Base-by-base conservation (phyloP, 2,797 vertebrate genomes). In the Cuniculus paca region DNA sequence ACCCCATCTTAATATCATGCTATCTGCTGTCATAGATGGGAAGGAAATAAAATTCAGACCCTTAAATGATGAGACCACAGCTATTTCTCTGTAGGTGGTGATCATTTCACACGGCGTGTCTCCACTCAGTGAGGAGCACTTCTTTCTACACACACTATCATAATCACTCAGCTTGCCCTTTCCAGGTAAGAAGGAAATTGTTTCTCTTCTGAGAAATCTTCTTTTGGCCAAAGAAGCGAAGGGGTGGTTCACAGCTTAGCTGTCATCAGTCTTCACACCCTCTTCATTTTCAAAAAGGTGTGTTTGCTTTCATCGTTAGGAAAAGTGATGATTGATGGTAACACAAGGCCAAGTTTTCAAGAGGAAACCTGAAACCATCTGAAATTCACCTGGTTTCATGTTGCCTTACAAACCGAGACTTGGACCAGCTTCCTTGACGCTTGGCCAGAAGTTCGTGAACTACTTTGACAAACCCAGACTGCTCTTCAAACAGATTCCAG, bases 391-490 rank as follows among this genome's bases (percentile, higher is more conserved):
- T 97, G 96, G 97, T 97, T 90, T 98, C 95, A 84, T 90, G 87
- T 97, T 97, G 96, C 97, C 91, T 95, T 96, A 77, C 95, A 95
- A 94, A 96, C 93, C 22, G 68, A 97, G 74, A 80, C 88, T 97
- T 97, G 97, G 97, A 96, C 96, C 75, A 81, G 84, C 63, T 90
- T 94, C 83, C 77, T 81, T 95, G 96, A 89, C 95, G 95, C 93
- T 94, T 96, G 97, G 97, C 94, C 97, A 97, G 95, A 97, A 97
- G 97, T 97, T 98, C 97, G 97, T 68, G 93, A 97, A 97, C 97
- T 97, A 45, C 95, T 97, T 97, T 90, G 92, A 96, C 60, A 80
- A 96, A 97, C 93, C 93, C 88, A 96, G 96, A 97, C 95, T 90
- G 93, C 90, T 93, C 97, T 96, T 95, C 82, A 50, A 52, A 82